A percentile compares a stretch with the other conserved stretches of the same genome.
phyloP scores from a whole-genome alignment of 1,140 invertebrate species.

The Tenebrio molitor region DNA sequence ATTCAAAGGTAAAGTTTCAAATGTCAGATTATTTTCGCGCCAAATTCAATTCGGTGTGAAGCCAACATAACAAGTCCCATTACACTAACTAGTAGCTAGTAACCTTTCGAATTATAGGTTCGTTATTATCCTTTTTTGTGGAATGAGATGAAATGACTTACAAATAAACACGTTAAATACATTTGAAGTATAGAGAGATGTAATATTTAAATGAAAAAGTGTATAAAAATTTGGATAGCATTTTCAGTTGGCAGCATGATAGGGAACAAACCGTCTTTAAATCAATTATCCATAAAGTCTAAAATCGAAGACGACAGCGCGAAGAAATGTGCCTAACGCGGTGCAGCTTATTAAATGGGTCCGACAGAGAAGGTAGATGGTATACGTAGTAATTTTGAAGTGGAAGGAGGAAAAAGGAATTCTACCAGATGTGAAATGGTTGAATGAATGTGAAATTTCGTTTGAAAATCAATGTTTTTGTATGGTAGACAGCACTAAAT shows the following conservation, averaged over 20 bases:
- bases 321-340: background rate
- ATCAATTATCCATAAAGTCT: background rate
- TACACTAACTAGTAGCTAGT: too few relatives aligned
- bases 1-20: too few relatives aligned
- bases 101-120: too few relatives aligned
- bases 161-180: too few relatives aligned
- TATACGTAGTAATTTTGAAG: background rate
- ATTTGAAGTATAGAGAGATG: too few relatives aligned
- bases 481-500: slow-evolving; percentile 3
- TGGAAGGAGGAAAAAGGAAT: slow-evolving; percentile 52
- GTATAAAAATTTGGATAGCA: too few relatives aligned
- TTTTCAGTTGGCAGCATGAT: background rate
- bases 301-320: background rate
- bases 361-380: background rate
- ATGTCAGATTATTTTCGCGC: too few relatives aligned
- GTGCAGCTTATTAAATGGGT: background rate
- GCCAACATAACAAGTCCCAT: too few relatives aligned
- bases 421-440: slow-evolving; percentile 61
- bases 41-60: too few relatives aligned
- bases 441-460: slow-evolving; percentile 50
- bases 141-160: too few relatives aligned
- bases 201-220: too few relatives aligned
- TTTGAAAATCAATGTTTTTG: slow-evolving; percentile 53
- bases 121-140: too few relatives aligned
- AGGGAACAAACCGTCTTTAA: background rate